Percentiles rank a stretch among this genome's conserved stretches.
phyloP scores from a whole-genome alignment of 2,113 vertebrate species.

The Taurulus bubalis region DNA sequence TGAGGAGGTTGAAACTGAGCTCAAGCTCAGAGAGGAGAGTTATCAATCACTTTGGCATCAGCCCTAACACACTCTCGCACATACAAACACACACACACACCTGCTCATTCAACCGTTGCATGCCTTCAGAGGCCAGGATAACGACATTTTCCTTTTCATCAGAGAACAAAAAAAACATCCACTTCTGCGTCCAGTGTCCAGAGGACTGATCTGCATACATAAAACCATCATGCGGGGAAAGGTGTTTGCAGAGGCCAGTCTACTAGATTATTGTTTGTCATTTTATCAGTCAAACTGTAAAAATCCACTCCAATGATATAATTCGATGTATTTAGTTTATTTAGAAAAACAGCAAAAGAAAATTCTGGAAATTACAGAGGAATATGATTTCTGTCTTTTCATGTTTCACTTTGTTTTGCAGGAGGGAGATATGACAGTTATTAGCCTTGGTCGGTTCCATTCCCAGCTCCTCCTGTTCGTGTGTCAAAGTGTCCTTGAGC shows the following conservation, averaged over 20 bases:
- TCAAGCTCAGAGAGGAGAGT: slow-evolving; percentile 46
- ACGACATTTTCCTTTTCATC: slow-evolving; percentile 39
- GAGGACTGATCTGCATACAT: not conserved
- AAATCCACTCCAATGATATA: no score
- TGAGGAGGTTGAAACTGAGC: slow-evolving; percentile 63
- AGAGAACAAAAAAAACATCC: slow-evolving; percentile 16
- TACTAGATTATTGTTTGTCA: not conserved
- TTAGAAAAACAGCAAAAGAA: not conserved
- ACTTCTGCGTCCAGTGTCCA: not conserved
- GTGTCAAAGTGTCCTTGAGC: no score
- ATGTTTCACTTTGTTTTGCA: not conserved
- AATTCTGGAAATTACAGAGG: not conserved
- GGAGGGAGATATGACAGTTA: not conserved
- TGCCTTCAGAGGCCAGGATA: slow-evolving; percentile 9
- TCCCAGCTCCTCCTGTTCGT: no score
- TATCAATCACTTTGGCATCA: slow-evolving; percentile 71
- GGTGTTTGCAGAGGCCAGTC: not conserved
- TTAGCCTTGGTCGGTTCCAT: no score
- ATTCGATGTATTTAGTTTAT: not conserved
- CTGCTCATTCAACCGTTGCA: slow-evolving; percentile 36
- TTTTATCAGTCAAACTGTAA: not conserved
- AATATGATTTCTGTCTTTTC: not conserved
- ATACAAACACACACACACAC: slow-evolving; percentile 1
- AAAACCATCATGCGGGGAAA: not conserved
- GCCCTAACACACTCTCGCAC: slow-evolving; percentile 2